These are phyloP conservation scores for Parasteatoda lunata DNA, from an alignment of 2,888 invertebrate genomes.

Conservation along the genomic window DNA sequence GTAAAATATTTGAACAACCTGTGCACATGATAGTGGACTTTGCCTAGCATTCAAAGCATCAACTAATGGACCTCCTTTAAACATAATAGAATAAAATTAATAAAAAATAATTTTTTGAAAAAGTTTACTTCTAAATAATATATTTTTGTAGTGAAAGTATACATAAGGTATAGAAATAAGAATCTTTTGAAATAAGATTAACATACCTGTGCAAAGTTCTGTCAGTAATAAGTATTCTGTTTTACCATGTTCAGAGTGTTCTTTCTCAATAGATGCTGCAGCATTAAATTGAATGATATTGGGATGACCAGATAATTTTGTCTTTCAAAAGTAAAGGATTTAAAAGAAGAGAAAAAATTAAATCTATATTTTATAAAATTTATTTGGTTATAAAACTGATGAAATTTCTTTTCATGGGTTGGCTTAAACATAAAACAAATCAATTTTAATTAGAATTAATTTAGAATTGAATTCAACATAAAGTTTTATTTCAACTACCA, in stretches of 20 bases:
- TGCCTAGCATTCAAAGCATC: conserved; percentile 76
- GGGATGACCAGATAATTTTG: conserved; percentile 91
- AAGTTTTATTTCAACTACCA: too few species aligned
- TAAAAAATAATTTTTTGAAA: background rate
- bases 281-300: conserved; percentile 93
- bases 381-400: too few species aligned
- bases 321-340: conserved; percentile 75
- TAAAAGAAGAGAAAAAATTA: background rate
- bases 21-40: conserved; percentile 71
- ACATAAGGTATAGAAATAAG: conserved; percentile 13
- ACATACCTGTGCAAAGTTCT: conserved; percentile 89
- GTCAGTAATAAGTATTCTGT: conserved; percentile 93
- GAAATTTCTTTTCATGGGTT: too few species aligned
- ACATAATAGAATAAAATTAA: background rate
- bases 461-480: too few species aligned
- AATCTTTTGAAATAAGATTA: background rate
- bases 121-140: background rate
- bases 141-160: background rate
- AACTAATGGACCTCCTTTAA: conserved; percentile 80
- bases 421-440: too few species aligned
- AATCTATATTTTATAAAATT: too few species aligned
- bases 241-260: conserved; percentile 85
- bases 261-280: conserved; percentile 86
- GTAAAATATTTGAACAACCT: conserved; percentile 89
- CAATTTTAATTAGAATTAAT: too few species aligned